phyloP scores from a whole-genome alignment of 2,888 invertebrate genomes.

The Hemistola chrysoprasaria region DNA sequence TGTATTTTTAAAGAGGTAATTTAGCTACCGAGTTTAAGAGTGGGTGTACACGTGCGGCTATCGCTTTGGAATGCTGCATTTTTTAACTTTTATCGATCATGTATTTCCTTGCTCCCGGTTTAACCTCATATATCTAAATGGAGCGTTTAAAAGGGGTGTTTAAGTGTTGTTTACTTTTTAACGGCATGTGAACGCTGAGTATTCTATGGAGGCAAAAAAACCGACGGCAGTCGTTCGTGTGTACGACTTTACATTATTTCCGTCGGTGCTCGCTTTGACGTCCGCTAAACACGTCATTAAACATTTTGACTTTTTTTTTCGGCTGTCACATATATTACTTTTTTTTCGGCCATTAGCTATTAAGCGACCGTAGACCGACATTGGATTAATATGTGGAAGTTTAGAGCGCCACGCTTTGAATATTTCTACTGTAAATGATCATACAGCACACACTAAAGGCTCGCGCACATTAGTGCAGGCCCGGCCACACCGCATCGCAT shows the following conservation, averaged over 20 bases:
- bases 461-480: too few species aligned
- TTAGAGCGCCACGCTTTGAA: constrained; percentile 47
- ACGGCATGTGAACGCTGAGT: constrained; percentile 19
- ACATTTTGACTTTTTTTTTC: constrained; percentile 73
- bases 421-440: constrained; percentile 32
- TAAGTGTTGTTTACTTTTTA: constrained; percentile 24
- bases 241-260: constrained; percentile 33
- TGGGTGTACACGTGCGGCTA: constrained; percentile 36
- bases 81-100: constrained; percentile 14
- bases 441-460: constrained; percentile 18
- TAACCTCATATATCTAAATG: constrained; percentile 18
- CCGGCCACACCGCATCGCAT: too few species aligned
- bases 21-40: constrained; percentile 51
- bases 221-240: constrained; percentile 40
- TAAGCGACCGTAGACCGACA: constrained; percentile 68
- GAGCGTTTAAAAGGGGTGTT: constrained; percentile 19
- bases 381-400: constrained; percentile 65
- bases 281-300: constrained; percentile 78
- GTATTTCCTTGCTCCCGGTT: constrained; percentile 6
- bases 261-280: constrained; percentile 62
- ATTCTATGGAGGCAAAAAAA: constrained; percentile 28
- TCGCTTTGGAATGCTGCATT: constrained; percentile 12
- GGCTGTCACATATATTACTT: constrained; percentile 77
- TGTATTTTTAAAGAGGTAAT: constrained; percentile 71
- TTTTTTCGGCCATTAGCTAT: constrained; percentile 77